These are phyloP conservation scores for Rhynchonycteris naso DNA, from an alignment of 2,797 vertebrate genomes.

Conservation along the genomic window DNA sequence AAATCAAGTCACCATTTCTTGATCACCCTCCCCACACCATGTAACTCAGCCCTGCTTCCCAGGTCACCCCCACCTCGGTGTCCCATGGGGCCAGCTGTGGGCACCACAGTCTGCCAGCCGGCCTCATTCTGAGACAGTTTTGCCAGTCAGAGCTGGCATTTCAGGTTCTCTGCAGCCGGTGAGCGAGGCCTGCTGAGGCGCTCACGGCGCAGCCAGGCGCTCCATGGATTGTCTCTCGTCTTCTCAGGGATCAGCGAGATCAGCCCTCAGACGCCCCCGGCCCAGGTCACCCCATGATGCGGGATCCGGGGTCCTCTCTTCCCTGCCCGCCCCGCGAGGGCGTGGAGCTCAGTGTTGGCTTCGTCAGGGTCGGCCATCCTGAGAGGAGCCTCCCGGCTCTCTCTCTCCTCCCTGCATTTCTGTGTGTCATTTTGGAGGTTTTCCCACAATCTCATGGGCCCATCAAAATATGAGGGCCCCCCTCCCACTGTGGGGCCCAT, in stretches of 20 bases:
- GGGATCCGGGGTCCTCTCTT: neutral
- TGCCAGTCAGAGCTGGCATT: neutral
- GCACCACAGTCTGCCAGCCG: neutral
- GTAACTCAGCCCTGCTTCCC: neutral
- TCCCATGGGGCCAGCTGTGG: neutral
- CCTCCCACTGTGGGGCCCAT: neutral
- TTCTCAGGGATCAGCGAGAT: neutral
- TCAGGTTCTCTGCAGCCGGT: neutral
- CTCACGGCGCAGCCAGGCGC: neutral
- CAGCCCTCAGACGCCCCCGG: neutral
- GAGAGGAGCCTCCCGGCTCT: neutral
- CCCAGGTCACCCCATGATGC: neutral
- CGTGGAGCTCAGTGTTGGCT: neutral
- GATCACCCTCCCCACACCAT: neutral
- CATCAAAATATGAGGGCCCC: neutral
- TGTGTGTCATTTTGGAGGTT: neutral
- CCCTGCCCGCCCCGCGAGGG: neutral
- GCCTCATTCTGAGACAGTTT: neutral
- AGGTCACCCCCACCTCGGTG: neutral
- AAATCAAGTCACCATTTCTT: neutral
- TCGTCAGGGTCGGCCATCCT: neutral
- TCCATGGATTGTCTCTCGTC: neutral
- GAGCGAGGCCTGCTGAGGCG: neutral
- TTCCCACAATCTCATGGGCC: neutral
- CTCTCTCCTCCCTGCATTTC: neutral